phyloP scores from a whole-genome alignment of 2,797 vertebrate genomes.

The Darevskia nairensis region DNA sequence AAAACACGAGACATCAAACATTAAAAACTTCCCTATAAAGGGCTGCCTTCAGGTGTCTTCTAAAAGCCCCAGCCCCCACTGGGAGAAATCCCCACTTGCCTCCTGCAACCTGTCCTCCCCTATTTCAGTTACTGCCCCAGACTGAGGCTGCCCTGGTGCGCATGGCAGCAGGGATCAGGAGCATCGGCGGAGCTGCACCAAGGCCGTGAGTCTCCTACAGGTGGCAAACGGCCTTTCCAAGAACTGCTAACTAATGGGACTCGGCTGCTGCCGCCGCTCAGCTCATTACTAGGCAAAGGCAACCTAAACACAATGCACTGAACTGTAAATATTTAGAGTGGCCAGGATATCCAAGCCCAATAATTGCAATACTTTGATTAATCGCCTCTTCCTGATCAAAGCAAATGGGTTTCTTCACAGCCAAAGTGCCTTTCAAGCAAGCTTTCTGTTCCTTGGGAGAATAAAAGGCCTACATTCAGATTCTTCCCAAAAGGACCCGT shows the following conservation, averaged over 20 bases:
- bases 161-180: fast-evolving
- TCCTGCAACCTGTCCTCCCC: background rate
- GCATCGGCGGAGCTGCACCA: fast-evolving
- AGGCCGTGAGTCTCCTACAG: fast-evolving
- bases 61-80: background rate
- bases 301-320: conserved; percentile 29
- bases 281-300: background rate
- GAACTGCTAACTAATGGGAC: background rate
- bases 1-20: too few species aligned
- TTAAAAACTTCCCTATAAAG: too few species aligned
- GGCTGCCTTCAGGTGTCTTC: too few species aligned
- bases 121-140: background rate
- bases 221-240: fast-evolving
- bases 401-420: background rate
- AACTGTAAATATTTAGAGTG: conserved; percentile 49
- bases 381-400: conserved; percentile 21
- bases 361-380: conserved; percentile 15
- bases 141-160: too few species aligned
- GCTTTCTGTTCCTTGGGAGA: fast-evolving
- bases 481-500: fast-evolving
- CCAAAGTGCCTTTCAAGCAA: background rate
- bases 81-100: background rate
- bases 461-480: background rate
- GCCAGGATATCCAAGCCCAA: background rate
- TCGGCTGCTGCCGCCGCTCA: background rate